A percentile compares a stretch with the other conserved stretches of the same genome.
These are phyloP conservation scores for Heterodera carotae DNA, from an alignment of 1,140 invertebrate species.

Conservation along the genomic window DNA sequence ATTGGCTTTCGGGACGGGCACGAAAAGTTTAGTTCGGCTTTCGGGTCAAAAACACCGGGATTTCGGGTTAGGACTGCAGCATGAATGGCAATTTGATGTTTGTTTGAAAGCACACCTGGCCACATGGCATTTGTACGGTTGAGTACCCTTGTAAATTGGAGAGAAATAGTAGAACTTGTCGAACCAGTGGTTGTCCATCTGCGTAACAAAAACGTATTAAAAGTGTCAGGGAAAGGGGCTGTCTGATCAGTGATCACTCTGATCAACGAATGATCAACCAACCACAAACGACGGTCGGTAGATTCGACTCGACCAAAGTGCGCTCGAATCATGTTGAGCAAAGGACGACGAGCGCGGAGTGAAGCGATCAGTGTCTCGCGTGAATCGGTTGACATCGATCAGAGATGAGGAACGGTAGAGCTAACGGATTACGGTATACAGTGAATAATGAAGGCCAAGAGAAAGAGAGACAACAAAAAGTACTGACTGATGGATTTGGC, in stretches of 20 bases:
- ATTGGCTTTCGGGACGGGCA: not conserved
- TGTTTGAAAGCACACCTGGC: not conserved
- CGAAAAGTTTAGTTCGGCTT: no score
- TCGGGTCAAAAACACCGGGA: no score
- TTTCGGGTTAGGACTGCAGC: no score
- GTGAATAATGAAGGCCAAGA: not conserved
- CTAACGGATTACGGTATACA: not conserved
- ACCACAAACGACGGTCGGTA: slow-evolving; percentile 20
- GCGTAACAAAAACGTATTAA: no score
- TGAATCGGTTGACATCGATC: slow-evolving; percentile 5
- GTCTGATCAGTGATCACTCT: not conserved
- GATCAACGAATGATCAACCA: not conserved
- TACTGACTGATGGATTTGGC: slow-evolving; percentile 17
- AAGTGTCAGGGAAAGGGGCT: no score
- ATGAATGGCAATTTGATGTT: no score
- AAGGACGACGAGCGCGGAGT: slow-evolving; percentile 4
- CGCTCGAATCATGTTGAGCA: slow-evolving; percentile 1
- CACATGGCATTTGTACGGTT: slow-evolving; percentile 25
- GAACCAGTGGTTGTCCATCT: slow-evolving; percentile 27
- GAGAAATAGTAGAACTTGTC: slow-evolving; percentile 33
- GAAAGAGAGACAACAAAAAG: not conserved
- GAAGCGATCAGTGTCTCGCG: slow-evolving; percentile 4
- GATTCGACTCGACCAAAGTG: slow-evolving; percentile 14
- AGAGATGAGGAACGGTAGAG: slow-evolving; percentile 21
- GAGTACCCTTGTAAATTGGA: slow-evolving; percentile 28